Base-by-base conservation (phyloP, 2,888 invertebrate species). In the Yponomeuta cagnagella region DNA sequence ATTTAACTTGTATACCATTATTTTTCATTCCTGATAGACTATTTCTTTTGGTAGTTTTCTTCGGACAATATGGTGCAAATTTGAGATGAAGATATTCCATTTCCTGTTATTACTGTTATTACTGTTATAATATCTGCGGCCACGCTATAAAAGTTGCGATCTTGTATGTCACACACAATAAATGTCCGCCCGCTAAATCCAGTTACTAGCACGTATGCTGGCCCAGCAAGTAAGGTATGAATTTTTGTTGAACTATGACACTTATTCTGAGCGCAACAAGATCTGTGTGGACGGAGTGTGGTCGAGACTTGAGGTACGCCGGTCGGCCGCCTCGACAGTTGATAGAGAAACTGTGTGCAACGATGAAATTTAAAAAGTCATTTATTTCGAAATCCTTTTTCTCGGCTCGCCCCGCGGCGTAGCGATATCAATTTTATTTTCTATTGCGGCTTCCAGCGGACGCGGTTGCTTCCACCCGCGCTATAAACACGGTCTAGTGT, bases 361-460 rank as follows among this genome's bases (percentile, higher is more conserved):
- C 90, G 92, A 90, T 91, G 88, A 91, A 92, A 91, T 92, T 92
- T 92, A 90, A 92, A 92, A 92, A 92, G 90, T 92, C 91, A 92
- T 92, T 92, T 92, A 90, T 90, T 89, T 92, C 86, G 85, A 89
- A 92, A 91, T 92, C 86, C 91, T 90, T 91, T 91, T 90, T 90
- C 90, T 90, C 90, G 86, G 84, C 81, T 80, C 84, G 90, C 90
- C 87, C 88, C 88, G 82, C 90, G 90, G 63, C 88, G 76, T 78
- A 82, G 82, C 84, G 87, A 87, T 91, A 91, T 91, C 90, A 90
- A 90, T 90, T 92, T 90, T 91, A 90, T 91, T 91, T 90, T 89
- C 86, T 81, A 85, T 84, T 85, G 87, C 77, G 84, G 89, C 88
- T 88, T 84, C 88, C 81, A 87, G 79, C 78, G 73, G 30, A 52